These are phyloP conservation scores for Cremastinae sp. DNA, from an alignment of 2,888 invertebrate species.

Conservation along the genomic window DNA sequence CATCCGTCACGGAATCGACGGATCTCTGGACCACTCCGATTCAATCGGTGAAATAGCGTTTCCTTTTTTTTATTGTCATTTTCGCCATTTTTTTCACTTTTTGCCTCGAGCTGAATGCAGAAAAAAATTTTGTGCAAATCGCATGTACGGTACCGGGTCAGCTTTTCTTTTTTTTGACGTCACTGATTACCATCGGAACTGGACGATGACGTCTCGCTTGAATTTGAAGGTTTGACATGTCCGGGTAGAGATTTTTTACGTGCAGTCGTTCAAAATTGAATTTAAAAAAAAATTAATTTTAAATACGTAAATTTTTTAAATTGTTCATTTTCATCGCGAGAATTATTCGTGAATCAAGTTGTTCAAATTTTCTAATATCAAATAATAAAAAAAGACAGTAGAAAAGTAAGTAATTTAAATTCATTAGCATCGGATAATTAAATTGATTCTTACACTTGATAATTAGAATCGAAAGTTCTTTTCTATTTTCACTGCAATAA, in stretches of 20 bases:
- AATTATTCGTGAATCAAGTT: too few species aligned
- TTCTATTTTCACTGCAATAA: too few species aligned
- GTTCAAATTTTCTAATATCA: too few species aligned
- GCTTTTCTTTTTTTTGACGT: slow-evolving; percentile 54
- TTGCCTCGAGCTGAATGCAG: background rate
- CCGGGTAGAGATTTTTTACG: background rate
- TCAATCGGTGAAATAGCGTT: slow-evolving; percentile 53
- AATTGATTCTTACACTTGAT: too few species aligned
- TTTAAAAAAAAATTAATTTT: background rate
- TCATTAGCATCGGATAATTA: too few species aligned
- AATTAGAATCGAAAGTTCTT: too few species aligned
- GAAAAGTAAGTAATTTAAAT: too few species aligned
- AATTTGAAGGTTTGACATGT: slow-evolving; percentile 20
- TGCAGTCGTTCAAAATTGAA: background rate
- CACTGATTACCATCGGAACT: slow-evolving; percentile 69
- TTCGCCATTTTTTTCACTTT: slow-evolving; percentile 25
- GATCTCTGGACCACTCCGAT: slow-evolving; percentile 64
- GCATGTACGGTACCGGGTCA: slow-evolving; percentile 37
- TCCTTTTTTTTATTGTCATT: slow-evolving; percentile 28
- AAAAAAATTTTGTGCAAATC: slow-evolving; percentile 41
- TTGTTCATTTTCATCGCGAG: background rate
- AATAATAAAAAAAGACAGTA: too few species aligned
- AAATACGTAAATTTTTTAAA: background rate
- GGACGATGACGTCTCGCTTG: slow-evolving; percentile 66
- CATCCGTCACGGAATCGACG: slow-evolving; percentile 59